A percentile compares a stretch with the other conserved stretches of the same genome.
Evolutionary conservation across 92 coral and sea anemone genomes (phyloP).

Genomic region (Parazoanthus swiftii): DNA sequence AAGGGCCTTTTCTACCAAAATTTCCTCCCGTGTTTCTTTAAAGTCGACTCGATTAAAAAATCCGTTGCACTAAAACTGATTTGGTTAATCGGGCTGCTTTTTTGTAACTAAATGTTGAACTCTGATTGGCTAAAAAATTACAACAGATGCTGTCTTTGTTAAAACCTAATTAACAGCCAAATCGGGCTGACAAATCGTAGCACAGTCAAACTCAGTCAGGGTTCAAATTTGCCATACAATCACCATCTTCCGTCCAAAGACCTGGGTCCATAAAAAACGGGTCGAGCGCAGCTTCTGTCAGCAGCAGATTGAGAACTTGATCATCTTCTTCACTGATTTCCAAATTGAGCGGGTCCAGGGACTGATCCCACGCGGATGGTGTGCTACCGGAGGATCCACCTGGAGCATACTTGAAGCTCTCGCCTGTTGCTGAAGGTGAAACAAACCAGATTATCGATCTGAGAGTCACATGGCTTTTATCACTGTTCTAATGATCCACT

Average conservation of each 20-base stretch:
- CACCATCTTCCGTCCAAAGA: slow-evolving; percentile 67
- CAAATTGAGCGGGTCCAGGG: slow-evolving; percentile 44
- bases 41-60: too few species aligned
- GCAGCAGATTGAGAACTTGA: slow-evolving; percentile 74
- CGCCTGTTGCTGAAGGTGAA: slow-evolving; percentile 3
- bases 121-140: neutral
- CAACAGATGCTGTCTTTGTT: neutral
- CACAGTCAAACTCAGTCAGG: slow-evolving; percentile 11
- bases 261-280: slow-evolving; percentile 63
- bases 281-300: slow-evolving; percentile 71
- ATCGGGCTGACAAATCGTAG: too few species aligned
- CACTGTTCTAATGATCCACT: neutral
- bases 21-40: too few species aligned
- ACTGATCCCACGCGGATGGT: slow-evolving; percentile 16
- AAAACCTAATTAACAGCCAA: too few species aligned
- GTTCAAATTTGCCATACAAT: slow-evolving; percentile 58
- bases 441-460: neutral
- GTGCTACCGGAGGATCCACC: slow-evolving; percentile 7
- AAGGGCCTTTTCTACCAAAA: too few species aligned
- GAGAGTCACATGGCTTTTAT: neutral
- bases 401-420: neutral
- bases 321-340: slow-evolving; percentile 82
- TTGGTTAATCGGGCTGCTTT: too few species aligned
- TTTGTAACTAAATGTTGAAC: neutral
- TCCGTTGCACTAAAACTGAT: too few species aligned